Conservation (phyloP, 2,888 invertebrate species). For the Heliconius hortense region DNA sequence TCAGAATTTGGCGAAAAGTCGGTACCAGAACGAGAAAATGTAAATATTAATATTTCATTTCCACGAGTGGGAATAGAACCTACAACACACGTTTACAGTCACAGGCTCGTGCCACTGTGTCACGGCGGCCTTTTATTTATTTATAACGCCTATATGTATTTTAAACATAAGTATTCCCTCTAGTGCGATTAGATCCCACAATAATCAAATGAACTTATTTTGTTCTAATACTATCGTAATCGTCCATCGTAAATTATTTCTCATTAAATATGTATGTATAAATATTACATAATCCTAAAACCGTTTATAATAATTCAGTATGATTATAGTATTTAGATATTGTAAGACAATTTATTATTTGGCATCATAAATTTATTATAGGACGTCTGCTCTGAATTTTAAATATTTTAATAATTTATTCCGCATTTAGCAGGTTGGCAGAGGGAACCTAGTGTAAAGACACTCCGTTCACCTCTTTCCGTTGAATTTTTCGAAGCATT, state of each 20-base stretch:
- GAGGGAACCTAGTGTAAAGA: too few species aligned
- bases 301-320: neutral
- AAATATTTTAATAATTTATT: neutral
- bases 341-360: neutral
- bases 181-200: neutral
- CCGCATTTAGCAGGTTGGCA: too few species aligned
- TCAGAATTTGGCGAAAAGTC: too few species aligned
- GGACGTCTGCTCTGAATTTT: neutral
- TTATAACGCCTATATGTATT: neutral
- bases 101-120: neutral
- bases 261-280: neutral
- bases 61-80: neutral
- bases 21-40: neutral
- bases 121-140: neutral
- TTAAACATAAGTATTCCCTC: neutral
- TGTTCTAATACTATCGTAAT: neutral
- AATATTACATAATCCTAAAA: slow-evolving; percentile 4
- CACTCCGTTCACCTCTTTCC: too few species aligned
- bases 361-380: neutral
- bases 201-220: neutral
- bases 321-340: neutral
- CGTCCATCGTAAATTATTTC: neutral
- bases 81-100: neutral
- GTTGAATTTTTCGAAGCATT: too few species aligned
- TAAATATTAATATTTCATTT: neutral